Conservation (phyloP, 2,888 invertebrate genomes). For the Hirtodrosophila histrioides region DNA sequence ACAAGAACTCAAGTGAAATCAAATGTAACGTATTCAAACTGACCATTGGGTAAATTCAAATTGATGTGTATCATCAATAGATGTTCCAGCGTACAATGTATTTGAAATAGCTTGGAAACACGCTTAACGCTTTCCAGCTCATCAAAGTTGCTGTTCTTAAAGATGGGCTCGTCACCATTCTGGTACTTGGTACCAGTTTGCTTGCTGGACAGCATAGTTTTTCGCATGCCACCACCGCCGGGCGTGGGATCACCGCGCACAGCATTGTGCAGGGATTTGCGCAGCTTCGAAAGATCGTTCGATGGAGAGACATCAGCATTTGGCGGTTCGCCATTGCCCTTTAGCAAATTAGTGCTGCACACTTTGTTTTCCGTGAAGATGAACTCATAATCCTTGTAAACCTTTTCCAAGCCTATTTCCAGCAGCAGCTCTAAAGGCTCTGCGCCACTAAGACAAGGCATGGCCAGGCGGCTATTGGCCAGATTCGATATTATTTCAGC, state of each 20-base stretch:
- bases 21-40: not conserved
- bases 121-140: conserved; percentile 67
- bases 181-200: conserved; percentile 45
- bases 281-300: conserved; percentile 71
- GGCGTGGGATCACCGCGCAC: conserved; percentile 59
- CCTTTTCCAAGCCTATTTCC: conserved; percentile 84
- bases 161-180: conserved; percentile 69
- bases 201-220: conserved; percentile 74
- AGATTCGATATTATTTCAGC: conserved; percentile 84
- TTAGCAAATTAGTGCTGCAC: conserved; percentile 77
- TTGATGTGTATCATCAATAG: conserved; percentile 82
- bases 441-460: conserved; percentile 82
- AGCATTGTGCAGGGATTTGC: conserved; percentile 82
- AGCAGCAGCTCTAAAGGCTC: conserved; percentile 83
- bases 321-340: conserved; percentile 24
- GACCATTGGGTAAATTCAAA: conserved; percentile 82
- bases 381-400: conserved; percentile 83
- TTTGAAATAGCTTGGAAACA: conserved; percentile 81
- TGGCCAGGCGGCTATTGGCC: conserved; percentile 83
- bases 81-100: conserved; percentile 83
- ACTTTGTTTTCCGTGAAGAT: conserved; percentile 83
- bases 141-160: conserved; percentile 83
- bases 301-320: conserved; percentile 18
- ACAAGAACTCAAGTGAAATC: not conserved
- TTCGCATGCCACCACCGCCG: conserved; percentile 57